Conservation (phyloP, 2,797 vertebrate genomes). For the Geotrypetes seraphini region DNA sequence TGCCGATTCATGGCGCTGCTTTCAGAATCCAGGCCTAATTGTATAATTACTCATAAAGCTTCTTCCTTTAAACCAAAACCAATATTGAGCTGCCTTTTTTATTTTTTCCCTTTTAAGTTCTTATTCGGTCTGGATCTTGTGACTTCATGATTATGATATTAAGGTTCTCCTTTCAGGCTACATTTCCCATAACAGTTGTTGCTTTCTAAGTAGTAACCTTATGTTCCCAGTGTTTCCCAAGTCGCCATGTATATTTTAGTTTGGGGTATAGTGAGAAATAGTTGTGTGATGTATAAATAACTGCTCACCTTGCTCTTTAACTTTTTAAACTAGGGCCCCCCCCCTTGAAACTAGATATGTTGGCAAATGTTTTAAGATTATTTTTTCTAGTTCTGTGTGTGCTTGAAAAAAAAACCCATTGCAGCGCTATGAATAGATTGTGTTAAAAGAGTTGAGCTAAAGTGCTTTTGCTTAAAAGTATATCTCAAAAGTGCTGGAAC, state of each 20-base stretch:
- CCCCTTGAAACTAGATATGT: no score
- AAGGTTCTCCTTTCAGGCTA: slow-evolving; percentile 13
- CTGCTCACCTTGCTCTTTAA: slow-evolving; percentile 9
- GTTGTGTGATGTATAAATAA: slow-evolving; percentile 13
- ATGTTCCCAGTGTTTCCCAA: slow-evolving; percentile 13
- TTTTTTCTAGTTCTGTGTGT: no score
- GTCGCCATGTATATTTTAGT: no score
- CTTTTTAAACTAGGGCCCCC: slow-evolving; percentile 20
- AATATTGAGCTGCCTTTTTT: neutral
- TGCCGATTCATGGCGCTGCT: no score
- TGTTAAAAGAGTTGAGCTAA: no score
- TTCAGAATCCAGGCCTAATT: no score
- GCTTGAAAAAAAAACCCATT: no score
- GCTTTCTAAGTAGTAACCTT: slow-evolving; percentile 8
- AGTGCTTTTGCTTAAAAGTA: no score
- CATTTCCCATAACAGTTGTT: slow-evolving; percentile 9
- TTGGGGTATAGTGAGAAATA: slow-evolving; percentile 19
- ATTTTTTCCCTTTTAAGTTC: neutral
- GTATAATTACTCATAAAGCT: no score
- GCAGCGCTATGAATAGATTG: no score
- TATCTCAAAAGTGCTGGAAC: no score
- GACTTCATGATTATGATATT: slow-evolving; percentile 11
- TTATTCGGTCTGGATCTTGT: slow-evolving; percentile 1
- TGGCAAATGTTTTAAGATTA: slow-evolving; percentile 1
- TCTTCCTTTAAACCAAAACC: no score